Percentiles rank a stretch among this genome's conserved stretches.
phyloP scores from a whole-genome alignment of 2,797 vertebrate genomes.

The Mustela erminea region DNA sequence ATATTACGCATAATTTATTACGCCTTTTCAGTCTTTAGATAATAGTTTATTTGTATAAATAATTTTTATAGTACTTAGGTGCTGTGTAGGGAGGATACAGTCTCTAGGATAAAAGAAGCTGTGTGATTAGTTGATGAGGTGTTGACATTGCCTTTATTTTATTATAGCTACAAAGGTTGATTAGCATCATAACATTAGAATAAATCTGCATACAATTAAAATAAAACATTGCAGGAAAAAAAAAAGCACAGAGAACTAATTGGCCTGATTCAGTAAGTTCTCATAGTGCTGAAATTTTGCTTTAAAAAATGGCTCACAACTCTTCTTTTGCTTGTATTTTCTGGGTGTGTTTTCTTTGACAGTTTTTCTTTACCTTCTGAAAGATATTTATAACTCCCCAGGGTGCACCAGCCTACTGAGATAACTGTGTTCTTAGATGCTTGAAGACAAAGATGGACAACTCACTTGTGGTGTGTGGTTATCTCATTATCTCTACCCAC shows the following conservation, averaged over 20 bases:
- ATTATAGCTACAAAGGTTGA: slow-evolving; percentile 72
- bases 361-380: slow-evolving; percentile 77
- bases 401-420: slow-evolving; percentile 67
- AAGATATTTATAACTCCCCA: slow-evolving; percentile 70
- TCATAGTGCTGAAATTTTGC: slow-evolving; percentile 54
- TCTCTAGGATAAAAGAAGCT: slow-evolving; percentile 66
- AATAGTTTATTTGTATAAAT: slow-evolving; percentile 79
- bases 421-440: slow-evolving; percentile 73
- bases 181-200: slow-evolving; percentile 78
- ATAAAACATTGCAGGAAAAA: slow-evolving; percentile 38
- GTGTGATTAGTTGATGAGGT: slow-evolving; percentile 75
- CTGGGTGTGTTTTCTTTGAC: slow-evolving; percentile 76
- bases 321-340: slow-evolving; percentile 64
- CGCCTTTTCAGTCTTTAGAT: slow-evolving; percentile 62
- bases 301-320: slow-evolving; percentile 60
- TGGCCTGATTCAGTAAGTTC: slow-evolving; percentile 48
- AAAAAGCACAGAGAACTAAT: slow-evolving; percentile 33
- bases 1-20: slow-evolving; percentile 72
- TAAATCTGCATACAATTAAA: slow-evolving; percentile 80
- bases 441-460: slow-evolving; percentile 75
- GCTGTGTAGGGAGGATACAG: slow-evolving; percentile 41
- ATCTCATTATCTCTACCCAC: slow-evolving; percentile 79
- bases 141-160: slow-evolving; percentile 81
- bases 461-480: slow-evolving; percentile 66
- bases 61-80: slow-evolving; percentile 65